Percentiles rank a stretch among this genome's conserved stretches.
Conservation (phyloP, 2,113 vertebrate species). For the Salvelinus sp. region DNA sequence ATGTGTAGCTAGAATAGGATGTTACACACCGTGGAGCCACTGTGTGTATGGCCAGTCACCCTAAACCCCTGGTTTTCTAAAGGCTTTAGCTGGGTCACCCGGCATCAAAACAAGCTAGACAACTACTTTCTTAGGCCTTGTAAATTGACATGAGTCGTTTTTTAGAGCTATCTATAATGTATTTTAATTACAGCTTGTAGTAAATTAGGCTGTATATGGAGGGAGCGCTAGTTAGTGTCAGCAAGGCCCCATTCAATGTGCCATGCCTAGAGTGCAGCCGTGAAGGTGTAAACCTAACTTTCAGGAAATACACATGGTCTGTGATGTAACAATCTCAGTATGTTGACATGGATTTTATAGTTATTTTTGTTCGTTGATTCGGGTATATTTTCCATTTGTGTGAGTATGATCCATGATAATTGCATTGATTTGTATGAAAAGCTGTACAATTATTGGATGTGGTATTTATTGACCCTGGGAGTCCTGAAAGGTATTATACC, state of each 20-base stretch:
- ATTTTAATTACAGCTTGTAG: background rate
- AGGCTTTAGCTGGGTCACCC: too few species aligned
- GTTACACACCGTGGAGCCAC: too few species aligned
- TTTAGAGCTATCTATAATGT: background rate
- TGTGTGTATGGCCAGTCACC: too few species aligned
- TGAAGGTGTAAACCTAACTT: background rate
- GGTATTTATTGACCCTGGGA: slow-evolving; percentile 49
- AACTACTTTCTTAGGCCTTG: too few species aligned
- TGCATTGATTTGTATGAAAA: slow-evolving; percentile 46
- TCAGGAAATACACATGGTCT: background rate
- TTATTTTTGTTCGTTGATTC: background rate
- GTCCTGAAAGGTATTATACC: slow-evolving; percentile 50
- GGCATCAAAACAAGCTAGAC: too few species aligned
- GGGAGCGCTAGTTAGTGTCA: too few species aligned
- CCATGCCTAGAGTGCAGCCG: background rate
- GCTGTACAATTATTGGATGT: slow-evolving; percentile 64
- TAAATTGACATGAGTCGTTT: too few species aligned
- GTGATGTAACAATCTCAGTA: background rate
- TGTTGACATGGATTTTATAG: background rate
- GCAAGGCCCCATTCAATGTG: background rate
- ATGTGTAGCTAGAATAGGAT: too few species aligned
- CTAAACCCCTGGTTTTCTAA: too few species aligned
- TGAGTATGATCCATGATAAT: slow-evolving; percentile 30
- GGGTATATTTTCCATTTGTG: background rate
- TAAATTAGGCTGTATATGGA: too few species aligned